Percentiles rank a stretch among this genome's conserved stretches.
These are phyloP conservation scores for Thaumetopoea pityocampa DNA, from an alignment of 1,140 invertebrate genomes.

Conservation along the genomic window DNA sequence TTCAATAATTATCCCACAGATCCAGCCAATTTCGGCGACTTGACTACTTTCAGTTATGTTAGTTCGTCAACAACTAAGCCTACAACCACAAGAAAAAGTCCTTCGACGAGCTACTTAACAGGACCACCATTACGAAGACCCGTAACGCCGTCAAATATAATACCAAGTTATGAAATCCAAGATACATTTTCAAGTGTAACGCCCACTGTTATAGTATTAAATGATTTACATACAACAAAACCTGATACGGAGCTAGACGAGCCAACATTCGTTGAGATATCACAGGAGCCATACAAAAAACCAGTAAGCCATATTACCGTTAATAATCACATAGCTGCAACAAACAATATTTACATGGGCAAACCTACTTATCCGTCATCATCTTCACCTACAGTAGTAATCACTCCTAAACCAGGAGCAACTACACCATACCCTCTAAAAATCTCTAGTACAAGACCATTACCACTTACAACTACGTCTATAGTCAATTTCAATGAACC, in stretches of 20 bases:
- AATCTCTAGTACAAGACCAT: slow-evolving; percentile 34
- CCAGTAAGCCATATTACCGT: slow-evolving; percentile 76
- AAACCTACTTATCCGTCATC: slow-evolving; percentile 58
- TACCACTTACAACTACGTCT: slow-evolving; percentile 29
- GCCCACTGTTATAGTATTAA: slow-evolving; percentile 84
- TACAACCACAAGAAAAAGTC: slow-evolving; percentile 58
- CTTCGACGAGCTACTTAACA: slow-evolving; percentile 78
- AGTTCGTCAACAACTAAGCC: slow-evolving; percentile 58
- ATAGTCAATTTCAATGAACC: slow-evolving; percentile 32
- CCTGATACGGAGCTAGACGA: slow-evolving; percentile 58
- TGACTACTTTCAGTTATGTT: slow-evolving; percentile 66
- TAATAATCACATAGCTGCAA: slow-evolving; percentile 77
- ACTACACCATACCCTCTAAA: slow-evolving; percentile 58
- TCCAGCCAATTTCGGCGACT: slow-evolving; percentile 53
- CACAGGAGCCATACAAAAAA: slow-evolving; percentile 68
- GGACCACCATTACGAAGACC: slow-evolving; percentile 70
- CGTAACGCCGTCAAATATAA: slow-evolving; percentile 34
- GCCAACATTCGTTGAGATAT: slow-evolving; percentile 64
- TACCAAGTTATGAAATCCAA: slow-evolving; percentile 44
- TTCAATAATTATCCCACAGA: slow-evolving; percentile 65
- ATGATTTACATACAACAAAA: slow-evolving; percentile 58
- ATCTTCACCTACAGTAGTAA: slow-evolving; percentile 75
- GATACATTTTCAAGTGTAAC: slow-evolving; percentile 77
- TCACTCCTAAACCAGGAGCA: slow-evolving; percentile 78
- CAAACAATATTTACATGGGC: slow-evolving; percentile 72